Conservation (phyloP, 2,888 invertebrate genomes). For the Uropetala carovei region DNA sequence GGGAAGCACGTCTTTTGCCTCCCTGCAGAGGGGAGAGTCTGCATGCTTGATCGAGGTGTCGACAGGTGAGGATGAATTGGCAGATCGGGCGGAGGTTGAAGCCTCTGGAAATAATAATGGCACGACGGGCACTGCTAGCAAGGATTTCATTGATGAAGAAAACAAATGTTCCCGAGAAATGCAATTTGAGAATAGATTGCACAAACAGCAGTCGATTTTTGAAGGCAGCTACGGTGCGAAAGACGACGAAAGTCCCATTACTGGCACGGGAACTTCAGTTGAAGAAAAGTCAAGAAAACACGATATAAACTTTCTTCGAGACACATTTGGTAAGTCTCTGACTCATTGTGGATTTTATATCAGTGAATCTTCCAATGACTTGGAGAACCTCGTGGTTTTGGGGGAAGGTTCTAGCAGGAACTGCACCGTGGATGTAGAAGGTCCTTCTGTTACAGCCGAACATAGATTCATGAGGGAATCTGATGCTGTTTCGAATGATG, state of each 20-base stretch:
- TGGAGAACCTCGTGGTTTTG: background rate
- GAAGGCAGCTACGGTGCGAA: background rate
- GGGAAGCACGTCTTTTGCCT: background rate
- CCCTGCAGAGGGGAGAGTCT: background rate
- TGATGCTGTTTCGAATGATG: background rate
- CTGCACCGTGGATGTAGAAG: background rate
- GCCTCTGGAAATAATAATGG: background rate
- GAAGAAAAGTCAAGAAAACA: background rate
- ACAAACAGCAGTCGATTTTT: background rate
- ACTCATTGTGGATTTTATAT: conserved; percentile 42
- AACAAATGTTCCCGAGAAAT: background rate
- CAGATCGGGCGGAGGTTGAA: background rate
- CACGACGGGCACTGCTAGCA: background rate
- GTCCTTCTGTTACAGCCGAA: background rate
- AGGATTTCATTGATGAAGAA: background rate
- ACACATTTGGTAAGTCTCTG: conserved; percentile 42
- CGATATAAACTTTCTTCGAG: conserved; percentile 20
- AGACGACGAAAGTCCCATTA: background rate
- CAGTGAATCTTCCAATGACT: conserved; percentile 8
- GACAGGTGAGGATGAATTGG: background rate
- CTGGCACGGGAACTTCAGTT: background rate
- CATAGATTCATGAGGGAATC: background rate
- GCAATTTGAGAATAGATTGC: background rate
- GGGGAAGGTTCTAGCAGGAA: background rate
- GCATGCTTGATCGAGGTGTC: background rate